Evolutionary conservation across 2,888 invertebrate species (phyloP).

Genomic region (Pinctada fucata): DNA sequence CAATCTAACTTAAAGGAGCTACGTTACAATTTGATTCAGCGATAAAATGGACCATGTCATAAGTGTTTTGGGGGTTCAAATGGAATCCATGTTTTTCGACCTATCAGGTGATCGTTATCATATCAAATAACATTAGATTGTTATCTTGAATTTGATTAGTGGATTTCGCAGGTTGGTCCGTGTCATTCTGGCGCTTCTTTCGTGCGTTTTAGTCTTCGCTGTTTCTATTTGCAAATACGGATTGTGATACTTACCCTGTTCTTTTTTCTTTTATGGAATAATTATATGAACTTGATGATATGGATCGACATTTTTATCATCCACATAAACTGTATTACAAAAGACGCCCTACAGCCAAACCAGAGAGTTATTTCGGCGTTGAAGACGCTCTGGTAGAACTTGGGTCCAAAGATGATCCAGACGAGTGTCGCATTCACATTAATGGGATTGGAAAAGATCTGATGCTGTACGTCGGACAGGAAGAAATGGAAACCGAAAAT

Average conservation of each 20-base stretch:
- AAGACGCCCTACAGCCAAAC: conserved; percentile 14
- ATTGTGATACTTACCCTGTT: conserved; percentile 6
- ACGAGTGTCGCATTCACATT: conserved; percentile 9
- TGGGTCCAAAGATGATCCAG: not conserved
- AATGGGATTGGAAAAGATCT: conserved; percentile 9
- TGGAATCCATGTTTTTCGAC: not conserved
- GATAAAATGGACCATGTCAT: not conserved
- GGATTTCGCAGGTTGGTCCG: not conserved
- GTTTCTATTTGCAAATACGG: not conserved
- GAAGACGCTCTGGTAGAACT: not conserved
- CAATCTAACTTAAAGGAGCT: not conserved
- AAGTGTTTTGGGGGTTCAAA: not conserved
- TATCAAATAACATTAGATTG: not conserved
- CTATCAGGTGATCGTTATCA: not conserved
- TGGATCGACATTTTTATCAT: conserved; percentile 24
- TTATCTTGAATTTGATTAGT: not conserved
- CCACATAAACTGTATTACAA: conserved; percentile 20
- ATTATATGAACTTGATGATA: not conserved
- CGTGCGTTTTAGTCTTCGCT: not conserved
- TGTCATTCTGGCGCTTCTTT: not conserved
- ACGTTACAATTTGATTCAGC: not conserved
- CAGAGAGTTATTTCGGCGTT: conserved; percentile 8
- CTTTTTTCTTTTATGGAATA: too few species aligned
- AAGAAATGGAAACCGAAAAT: not conserved
- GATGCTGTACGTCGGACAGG: conserved; percentile 7